Evolutionary conservation across 2,888 invertebrate genomes (phyloP), one percentile per base, ranked within the genome.

Genomic region (Lasioglossum pauxillum): DNA sequence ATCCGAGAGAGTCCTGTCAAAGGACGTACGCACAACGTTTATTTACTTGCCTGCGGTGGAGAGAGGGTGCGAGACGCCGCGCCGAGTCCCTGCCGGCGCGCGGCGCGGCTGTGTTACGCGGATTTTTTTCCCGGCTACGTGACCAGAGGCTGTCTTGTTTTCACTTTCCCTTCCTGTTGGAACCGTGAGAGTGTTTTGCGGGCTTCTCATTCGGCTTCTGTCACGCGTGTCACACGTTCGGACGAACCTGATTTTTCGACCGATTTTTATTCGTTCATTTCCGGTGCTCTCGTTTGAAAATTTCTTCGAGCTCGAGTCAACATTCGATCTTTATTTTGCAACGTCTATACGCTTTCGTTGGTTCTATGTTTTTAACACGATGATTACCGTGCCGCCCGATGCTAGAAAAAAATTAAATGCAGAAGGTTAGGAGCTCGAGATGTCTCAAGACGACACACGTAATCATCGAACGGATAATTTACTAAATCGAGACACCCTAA

Each of bases 151-250:
- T 27, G 69, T 77, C 69, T 14, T 57, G 69, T 76, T 57, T 76
- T 75, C 78, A 71, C 83, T 83, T 83, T 83, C 75, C 78, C 67
- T 82, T 77, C 44, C 60, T n/a, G 64, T 35, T 46, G 31, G 31
- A 75, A 46, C 83, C 77, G 76, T 57, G 83, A 83, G 69, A 84
- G 60, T 69, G 77, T 82, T 75, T 57, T 46, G 69, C 60, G 35
- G 74, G 35, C 69, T 53, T 19, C 67, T 38, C 44, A 72, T 64
- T 31, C 64, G 31, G 64, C 27, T 41, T 23, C 69, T 38, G 69
- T 69, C 69, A 19, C 41, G 35, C 4, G 31, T 16, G 16, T 16
- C 27, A 31, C 5, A 14, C 16, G 16, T 2, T 64, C 64, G 31
- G 31, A 16, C 27, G 16, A 64, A 31, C 31, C 31, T 31, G 31